Percentiles rank a stretch among this genome's conserved stretches.
These are phyloP conservation scores for Sciurus carolinensis DNA, from an alignment of 2,797 vertebrate species.

Conservation along the genomic window DNA sequence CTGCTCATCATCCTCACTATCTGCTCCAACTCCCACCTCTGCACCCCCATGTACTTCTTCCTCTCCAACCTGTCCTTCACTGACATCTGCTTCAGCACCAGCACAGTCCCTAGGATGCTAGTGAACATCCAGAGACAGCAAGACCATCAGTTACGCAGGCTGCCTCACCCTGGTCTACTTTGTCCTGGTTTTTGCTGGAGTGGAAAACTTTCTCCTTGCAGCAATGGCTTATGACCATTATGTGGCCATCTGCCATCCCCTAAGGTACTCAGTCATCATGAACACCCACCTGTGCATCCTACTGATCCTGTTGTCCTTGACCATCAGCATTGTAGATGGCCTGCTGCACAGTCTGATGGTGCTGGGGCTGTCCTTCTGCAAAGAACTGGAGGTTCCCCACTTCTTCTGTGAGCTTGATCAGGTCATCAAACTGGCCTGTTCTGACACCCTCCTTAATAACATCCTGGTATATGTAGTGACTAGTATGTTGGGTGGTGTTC, in stretches of 20 bases:
- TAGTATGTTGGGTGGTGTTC: too few relatives aligned
- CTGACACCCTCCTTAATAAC: not conserved
- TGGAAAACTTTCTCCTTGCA: not conserved
- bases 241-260: too few relatives aligned
- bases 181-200: too few relatives aligned
- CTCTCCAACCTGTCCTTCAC: too few relatives aligned
- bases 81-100: too few relatives aligned
- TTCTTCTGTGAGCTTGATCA: slow-evolving; percentile 65
- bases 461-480: not conserved
- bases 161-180: not conserved
- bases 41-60: too few relatives aligned
- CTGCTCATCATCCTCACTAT: too few relatives aligned
- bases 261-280: too few relatives aligned
- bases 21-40: too few relatives aligned
- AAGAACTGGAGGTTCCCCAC: not conserved
- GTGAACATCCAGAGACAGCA: too few relatives aligned
- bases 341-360: not conserved
- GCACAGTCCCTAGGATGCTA: too few relatives aligned
- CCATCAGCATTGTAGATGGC: not conserved
- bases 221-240: slow-evolving; percentile 67
- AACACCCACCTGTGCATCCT: not conserved
- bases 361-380: too few relatives aligned
- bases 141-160: not conserved
- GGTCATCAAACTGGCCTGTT: not conserved
- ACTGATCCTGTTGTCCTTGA: slow-evolving; percentile 35